Evolutionary conservation across 2,797 vertebrate genomes (phyloP), one percentile per base, ranked within the genome.

Genomic region (Choloepus didactylus): DNA sequence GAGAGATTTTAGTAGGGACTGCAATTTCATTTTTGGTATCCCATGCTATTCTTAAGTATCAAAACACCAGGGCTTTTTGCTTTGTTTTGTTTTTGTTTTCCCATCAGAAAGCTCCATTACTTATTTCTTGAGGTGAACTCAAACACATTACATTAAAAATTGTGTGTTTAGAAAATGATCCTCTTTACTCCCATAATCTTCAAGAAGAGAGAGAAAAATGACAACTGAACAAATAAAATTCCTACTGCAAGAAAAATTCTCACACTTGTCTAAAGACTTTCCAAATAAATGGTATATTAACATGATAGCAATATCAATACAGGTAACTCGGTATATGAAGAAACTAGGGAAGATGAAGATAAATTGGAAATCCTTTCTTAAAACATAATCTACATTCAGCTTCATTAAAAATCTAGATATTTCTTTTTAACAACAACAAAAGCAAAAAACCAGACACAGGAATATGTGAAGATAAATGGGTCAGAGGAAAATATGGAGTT

Each of bases 121-220:
- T 14, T 73, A 16, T n/a, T 19, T 41, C 76, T 80, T 54, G 31
- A 86, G 56, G 21, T 35, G 35, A 35, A 35, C 35, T 46, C 81
- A 69, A 60, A 87, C 16, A 64, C 46, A 49, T 31, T 41, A 23
- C 49, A 81, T 31, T 66, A 88, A 64, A 73, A 88, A 91, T 51
- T 49, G 46, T 93, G 23, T 75, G 75, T 82, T 70, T 70, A 64
- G 86, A 76, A 87, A 92, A 56, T n/a, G 27, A 82, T n/a, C 23
- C 72, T 18, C 9, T 83, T 49, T 67, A 29, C 9, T 19, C 72
- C 77, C 27, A 79, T 31, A 44, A 60, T 35, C 8, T 89, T 94
- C 62, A 35, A 66, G 15, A 51, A 49, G 46, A 73, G 29, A 25
- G 46, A 81, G 27, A 73, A 91, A 85, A 85, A 41, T 3, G 25